Conservation (phyloP, 2,113 vertebrate species). For the Camelus dromedarius region DNA sequence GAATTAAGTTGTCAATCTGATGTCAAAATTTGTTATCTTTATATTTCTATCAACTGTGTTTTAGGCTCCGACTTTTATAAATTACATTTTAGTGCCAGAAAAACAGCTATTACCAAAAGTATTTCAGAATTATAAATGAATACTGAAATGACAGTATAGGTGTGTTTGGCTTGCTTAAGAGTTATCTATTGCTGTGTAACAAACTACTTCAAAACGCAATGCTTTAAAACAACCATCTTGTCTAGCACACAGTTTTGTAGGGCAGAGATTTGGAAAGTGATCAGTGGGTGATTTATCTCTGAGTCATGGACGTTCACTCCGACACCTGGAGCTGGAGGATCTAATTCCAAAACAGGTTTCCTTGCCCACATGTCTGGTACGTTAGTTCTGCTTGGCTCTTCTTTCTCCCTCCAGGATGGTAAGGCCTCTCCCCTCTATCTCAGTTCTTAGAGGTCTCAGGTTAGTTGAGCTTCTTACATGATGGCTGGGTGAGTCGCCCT, state of each 20-base stretch:
- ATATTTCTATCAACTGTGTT: conserved; percentile 19
- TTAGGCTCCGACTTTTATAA: neutral
- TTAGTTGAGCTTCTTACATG: neutral
- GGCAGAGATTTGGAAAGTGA: neutral
- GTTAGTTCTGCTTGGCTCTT: neutral
- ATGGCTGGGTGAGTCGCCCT: neutral
- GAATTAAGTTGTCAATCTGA: neutral
- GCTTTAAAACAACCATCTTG: neutral
- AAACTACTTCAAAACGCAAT: neutral
- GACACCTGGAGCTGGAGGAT: neutral
- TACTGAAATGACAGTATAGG: neutral
- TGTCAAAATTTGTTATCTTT: neutral
- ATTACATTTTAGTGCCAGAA: neutral
- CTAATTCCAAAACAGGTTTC: neutral
- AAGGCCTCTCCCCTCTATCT: neutral
- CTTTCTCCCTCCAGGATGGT: neutral
- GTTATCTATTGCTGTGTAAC: neutral
- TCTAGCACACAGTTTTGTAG: neutral
- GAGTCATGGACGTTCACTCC: neutral
- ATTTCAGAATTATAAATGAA: conserved; percentile 3
- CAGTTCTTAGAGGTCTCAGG: neutral
- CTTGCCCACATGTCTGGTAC: neutral
- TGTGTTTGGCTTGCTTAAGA: neutral
- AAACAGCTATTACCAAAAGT: neutral
- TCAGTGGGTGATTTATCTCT: neutral